Conservation (phyloP, 1,140 invertebrate genomes). For the Trichoplusia ni region DNA sequence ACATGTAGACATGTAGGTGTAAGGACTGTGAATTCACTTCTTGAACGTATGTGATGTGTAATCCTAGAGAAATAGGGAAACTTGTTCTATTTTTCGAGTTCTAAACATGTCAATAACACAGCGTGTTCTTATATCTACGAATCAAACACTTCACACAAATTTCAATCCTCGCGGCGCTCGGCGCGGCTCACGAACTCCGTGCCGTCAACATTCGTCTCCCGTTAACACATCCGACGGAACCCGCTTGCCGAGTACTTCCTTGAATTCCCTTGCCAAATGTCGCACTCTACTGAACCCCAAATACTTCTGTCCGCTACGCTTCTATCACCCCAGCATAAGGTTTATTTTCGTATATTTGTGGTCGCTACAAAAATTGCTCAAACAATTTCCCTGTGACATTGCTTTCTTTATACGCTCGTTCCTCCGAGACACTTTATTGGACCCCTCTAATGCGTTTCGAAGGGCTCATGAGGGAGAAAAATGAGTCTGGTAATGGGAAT, state of each 20-base stretch:
- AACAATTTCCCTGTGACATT: conserved; percentile 24
- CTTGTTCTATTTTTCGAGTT: no score
- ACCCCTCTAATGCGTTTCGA: conserved; percentile 23
- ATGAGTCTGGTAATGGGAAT: conserved; percentile 29
- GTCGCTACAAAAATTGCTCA: background rate
- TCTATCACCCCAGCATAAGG: background rate
- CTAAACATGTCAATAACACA: no score
- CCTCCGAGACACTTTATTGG: conserved; percentile 27
- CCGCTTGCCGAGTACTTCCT: conserved; percentile 29
- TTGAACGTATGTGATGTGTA: no score
- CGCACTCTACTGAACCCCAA: conserved; percentile 1
- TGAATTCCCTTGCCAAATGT: conserved; percentile 28
- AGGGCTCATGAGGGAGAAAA: conserved; percentile 26
- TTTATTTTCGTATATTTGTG: background rate
- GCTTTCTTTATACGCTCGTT: conserved; percentile 29
- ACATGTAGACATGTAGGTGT: no score
- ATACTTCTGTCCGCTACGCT: background rate
- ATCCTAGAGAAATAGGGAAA: no score
- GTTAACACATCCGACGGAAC: conserved; percentile 33
- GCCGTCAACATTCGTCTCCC: conserved; percentile 16
- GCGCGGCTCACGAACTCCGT: background rate
- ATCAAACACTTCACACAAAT: background rate
- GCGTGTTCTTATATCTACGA: no score
- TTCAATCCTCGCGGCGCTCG: background rate
- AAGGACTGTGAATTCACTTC: no score